Base-by-base conservation (phyloP, 1,140 invertebrate genomes). In the Brachionus angularis region DNA sequence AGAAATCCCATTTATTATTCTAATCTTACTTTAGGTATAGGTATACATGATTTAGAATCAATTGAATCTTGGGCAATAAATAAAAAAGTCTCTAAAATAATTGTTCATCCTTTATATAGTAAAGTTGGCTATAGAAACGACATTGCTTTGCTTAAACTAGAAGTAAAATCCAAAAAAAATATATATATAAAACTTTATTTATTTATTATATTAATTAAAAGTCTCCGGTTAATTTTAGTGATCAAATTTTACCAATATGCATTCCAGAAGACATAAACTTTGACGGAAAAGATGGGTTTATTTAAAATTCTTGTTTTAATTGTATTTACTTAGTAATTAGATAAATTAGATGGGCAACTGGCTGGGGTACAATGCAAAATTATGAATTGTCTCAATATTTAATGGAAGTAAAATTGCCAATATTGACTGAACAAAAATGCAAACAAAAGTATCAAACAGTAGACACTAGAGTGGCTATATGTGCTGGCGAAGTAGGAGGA, bases 81-180 rank as follows among this genome's bases (percentile, higher is more conserved):
- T 2, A 33, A n/a, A 49, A 47, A 18, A 8, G 44, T 69, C 7
- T 2, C 3, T 12, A 69, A 23, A 21, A 33, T 69, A 18, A n/a
- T 49, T n/a, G 21, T 50, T 52, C 64, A 69, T 25, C 44, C 44
- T 14, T 10, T 27, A 14, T 69, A 69, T 8, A 34, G 12, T n/a
- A 12, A 25, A 25, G 7, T 5, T 18, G 33, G 7, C 27, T 31
- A 49, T 23, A 12, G 16, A 49, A 49, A 69, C 23, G 64, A 69
- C 21, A 69, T 69, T n/a, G 44, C 64, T 49, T 14, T 69, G 12
- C 25, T 69, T 18, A 49, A 50, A 49, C 18, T 67, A 2, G 34
- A 29, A 29, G 61, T 67, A 67, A 10, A 18, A 5, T 12, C 1
- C 2, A 12, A 42, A 10, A 42, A 10, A 10, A 10, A 10, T n/a